A percentile compares a stretch with the other conserved stretches of the same genome.
Evolutionary conservation across 30 jellyfish, hydroid and myxozoan genomes (phyloP).

Genomic region (Mastigias papua): DNA sequence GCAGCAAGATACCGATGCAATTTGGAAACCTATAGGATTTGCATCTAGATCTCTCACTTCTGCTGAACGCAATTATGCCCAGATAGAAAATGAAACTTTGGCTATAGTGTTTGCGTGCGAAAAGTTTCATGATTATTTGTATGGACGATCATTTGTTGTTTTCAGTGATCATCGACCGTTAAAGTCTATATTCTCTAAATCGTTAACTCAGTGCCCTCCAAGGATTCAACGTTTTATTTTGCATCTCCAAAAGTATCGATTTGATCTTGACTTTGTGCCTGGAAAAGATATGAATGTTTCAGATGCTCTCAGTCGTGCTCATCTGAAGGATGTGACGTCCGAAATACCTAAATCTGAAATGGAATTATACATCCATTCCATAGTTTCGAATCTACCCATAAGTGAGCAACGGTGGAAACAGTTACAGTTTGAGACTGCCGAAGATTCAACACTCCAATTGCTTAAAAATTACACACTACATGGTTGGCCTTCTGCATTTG

Average conservation of each 20-base stretch:
- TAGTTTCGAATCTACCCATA: not conserved
- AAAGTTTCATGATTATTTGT: conserved; percentile 52
- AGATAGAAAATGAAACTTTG: conserved; percentile 18
- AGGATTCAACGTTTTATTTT: conserved; percentile 29
- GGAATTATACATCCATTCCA: conserved; percentile 1
- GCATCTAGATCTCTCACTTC: conserved; percentile 55
- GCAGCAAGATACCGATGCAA: not conserved
- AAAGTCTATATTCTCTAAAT: conserved; percentile 13
- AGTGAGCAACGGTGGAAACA: conserved; percentile 8
- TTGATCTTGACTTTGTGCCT: conserved; percentile 1
- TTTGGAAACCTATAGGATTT: conserved; percentile 47
- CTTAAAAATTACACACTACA: not conserved
- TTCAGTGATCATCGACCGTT: conserved; percentile 63
- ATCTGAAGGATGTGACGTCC: conserved; percentile 20
- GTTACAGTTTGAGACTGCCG: not conserved
- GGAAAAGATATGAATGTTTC: conserved; percentile 37
- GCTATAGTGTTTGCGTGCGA: conserved; percentile 3
- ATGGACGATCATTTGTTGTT: conserved; percentile 29
- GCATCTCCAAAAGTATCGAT: conserved; percentile 33
- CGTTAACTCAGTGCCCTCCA: conserved; percentile 49
- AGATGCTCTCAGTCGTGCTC: conserved; percentile 74
- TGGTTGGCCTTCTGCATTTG: conserved; percentile 33
- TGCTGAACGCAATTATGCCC: conserved; percentile 41
- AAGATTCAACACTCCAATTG: conserved; percentile 1
- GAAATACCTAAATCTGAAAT: conserved; percentile 40